Conservation (phyloP, 2,113 vertebrate species). For the Empidonax traillii region DNA sequence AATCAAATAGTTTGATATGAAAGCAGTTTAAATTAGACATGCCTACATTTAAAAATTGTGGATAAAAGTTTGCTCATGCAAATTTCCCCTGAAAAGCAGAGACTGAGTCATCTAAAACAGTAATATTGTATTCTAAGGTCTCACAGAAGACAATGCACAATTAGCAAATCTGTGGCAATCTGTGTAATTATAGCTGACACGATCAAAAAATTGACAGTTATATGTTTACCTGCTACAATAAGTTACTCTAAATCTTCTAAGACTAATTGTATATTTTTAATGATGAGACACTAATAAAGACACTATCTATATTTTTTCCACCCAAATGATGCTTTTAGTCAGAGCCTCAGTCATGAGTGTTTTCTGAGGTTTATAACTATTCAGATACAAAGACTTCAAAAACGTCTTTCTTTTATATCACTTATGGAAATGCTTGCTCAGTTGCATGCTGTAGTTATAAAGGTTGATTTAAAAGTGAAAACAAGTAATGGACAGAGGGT, state of each 20-base stretch:
- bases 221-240: neutral
- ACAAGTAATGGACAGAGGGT: neutral
- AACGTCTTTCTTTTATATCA: neutral
- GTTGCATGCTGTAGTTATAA: neutral
- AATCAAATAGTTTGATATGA: neutral
- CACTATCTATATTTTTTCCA: neutral
- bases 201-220: neutral
- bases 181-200: neutral
- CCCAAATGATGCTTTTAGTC: neutral
- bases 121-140: neutral
- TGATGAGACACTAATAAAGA: neutral
- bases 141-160: neutral
- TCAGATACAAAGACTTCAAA: neutral
- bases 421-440: neutral
- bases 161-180: neutral
- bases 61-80: neutral
- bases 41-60: neutral
- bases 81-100: neutral
- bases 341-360: neutral
- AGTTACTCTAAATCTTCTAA: neutral
- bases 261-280: neutral
- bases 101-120: neutral
- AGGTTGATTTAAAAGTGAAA: neutral
- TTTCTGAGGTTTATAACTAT: neutral
- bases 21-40: neutral